phyloP scores from a whole-genome alignment of 1,140 invertebrate species.

The Drosophila azteca region DNA sequence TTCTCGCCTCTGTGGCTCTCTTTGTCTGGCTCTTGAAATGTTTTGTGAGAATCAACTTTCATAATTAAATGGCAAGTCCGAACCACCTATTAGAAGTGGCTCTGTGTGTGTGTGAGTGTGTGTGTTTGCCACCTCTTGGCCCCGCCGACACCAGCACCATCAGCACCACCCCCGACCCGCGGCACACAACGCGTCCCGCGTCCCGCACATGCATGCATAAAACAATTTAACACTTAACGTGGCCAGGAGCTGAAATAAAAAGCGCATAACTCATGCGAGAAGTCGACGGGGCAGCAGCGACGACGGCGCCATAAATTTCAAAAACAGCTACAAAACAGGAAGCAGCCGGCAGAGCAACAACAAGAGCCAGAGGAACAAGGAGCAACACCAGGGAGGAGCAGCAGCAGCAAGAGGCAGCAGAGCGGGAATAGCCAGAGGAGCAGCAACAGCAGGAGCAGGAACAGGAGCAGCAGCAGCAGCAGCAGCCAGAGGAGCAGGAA shows the following conservation, averaged over 20 bases:
- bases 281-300: conserved; percentile 28
- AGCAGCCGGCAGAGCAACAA: conserved; percentile 52
- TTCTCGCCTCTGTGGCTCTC: not conserved
- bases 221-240: conserved; percentile 78
- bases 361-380: not conserved
- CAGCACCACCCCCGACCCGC: too few relatives aligned
- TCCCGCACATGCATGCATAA: conserved; percentile 59
- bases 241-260: conserved; percentile 59
- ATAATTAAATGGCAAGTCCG: conserved; percentile 63
- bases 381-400: conserved; percentile 10
- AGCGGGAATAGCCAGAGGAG: too few relatives aligned
- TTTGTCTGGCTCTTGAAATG: conserved; percentile 3
- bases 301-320: conserved; percentile 60
- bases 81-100: conserved; percentile 19
- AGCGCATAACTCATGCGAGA: conserved; percentile 57
- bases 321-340: conserved; percentile 66
- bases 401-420: conserved; percentile 11
- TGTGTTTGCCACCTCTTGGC: not conserved
- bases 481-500: too few relatives aligned
- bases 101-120: not conserved
- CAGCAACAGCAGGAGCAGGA: too few relatives aligned
- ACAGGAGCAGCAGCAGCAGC: too few relatives aligned
- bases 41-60: conserved; percentile 41
- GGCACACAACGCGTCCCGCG: not conserved
- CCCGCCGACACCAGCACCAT: not conserved